Base-by-base conservation (phyloP, 2,797 vertebrate genomes). In the Labeo calbasu region DNA sequence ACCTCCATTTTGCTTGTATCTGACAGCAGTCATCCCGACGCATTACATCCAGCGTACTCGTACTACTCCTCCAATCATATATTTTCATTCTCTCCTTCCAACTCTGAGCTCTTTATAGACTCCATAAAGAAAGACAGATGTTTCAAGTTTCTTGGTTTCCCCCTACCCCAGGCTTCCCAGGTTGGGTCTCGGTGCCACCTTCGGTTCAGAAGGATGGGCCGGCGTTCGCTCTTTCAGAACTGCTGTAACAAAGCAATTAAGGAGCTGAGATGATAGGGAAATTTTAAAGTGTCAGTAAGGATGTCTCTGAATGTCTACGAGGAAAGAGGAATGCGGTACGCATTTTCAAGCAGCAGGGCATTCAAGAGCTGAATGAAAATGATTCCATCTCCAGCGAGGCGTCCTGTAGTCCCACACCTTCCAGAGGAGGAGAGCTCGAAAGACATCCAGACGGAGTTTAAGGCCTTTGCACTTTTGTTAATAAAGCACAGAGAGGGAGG, bases 241-340 rank as follows among this genome's bases (percentile, higher is more conserved):
- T 82, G 55, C 72, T 87, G 89, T 92, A 94, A 92, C 91, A 93
- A 94, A 91, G 91, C 92, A 93, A 92, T 93, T 92, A 93, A 91
- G 86, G 76, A 76, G 82, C 85, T 86, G 85, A 88, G 83, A 85
- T 87, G 83, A 17, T 80, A 81, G 79, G 82, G 85, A 36, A 72
- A 61, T 82, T 88, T 86, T 78, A 86, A 79, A 68, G 87, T 81
- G 79, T 83, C 77, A 76, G 84, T 84, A 73, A 83, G 83, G 81
- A 82, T 87, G 79, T 77, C 79, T 86, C 86, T 81, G 85, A 84
- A 84, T 83, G 73, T 43, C 71, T 81, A 69, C 36, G 28, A 81
- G 72, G 71, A 84, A 66, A 14, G 69, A 83, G 82, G 86, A 85
- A 83, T 89, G 87, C 48, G 80, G 81, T 11, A n/a, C 71, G 84